Evolutionary conservation across 2,113 vertebrate genomes (phyloP).

Genomic region (Pogona vitticeps): DNA sequence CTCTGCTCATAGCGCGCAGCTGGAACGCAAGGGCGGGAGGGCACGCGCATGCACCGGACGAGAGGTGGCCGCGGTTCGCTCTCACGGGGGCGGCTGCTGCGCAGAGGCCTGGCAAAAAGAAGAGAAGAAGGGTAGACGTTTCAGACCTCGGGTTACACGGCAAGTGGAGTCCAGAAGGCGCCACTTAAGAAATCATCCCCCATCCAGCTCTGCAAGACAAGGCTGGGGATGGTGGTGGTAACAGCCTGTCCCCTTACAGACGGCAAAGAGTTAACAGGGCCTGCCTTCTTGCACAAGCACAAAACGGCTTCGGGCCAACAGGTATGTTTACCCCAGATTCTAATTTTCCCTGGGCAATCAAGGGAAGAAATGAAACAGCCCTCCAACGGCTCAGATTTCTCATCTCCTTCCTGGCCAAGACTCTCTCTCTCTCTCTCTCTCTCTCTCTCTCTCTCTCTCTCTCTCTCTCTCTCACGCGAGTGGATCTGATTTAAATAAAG

Average conservation of each 20-base stretch:
- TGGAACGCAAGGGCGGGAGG: accelerated
- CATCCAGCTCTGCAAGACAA: neutral
- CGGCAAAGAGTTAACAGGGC: neutral
- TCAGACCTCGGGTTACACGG: neutral
- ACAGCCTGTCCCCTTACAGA: neutral
- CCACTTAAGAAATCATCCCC: neutral
- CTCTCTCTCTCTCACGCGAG: too few species aligned
- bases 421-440: too few species aligned
- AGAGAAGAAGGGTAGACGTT: neutral
- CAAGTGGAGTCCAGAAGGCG: accelerated
- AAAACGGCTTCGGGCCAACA: too few species aligned
- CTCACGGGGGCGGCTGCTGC: accelerated
- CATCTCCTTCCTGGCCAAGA: too few species aligned
- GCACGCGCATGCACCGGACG: neutral
- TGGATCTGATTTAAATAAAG: too few species aligned
- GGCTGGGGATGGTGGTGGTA: too few species aligned
- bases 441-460: too few species aligned
- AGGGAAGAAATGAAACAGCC: neutral
- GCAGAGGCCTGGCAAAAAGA: neutral
- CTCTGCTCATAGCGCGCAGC: slow-evolving; percentile 40
- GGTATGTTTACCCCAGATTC: too few species aligned
- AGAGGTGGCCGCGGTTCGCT: neutral
- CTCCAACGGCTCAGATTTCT: neutral
- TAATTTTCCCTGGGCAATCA: neutral
- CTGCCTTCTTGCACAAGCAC: too few species aligned